These are phyloP conservation scores for Echinarachnius parma DNA, from an alignment of 53 echinoderm and acorn worm species.

Conservation along the genomic window DNA sequence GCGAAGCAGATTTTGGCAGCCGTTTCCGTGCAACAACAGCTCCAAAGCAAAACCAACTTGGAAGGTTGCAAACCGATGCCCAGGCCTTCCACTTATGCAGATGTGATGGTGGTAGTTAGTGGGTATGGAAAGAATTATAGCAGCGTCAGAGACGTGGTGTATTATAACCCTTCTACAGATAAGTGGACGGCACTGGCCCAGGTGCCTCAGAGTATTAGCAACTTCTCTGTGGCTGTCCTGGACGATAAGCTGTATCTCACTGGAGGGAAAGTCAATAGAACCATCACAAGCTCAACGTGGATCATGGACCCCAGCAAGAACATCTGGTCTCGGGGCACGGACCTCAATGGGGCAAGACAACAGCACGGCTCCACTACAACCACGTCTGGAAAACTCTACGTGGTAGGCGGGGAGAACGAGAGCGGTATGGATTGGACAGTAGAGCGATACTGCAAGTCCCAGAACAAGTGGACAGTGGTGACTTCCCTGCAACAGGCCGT, in stretches of 20 bases:
- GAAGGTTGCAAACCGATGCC: conserved; percentile 39
- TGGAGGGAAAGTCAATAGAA: conserved; percentile 64
- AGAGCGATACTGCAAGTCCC: conserved; percentile 48
- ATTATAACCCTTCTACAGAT: conserved; percentile 50
- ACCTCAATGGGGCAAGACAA: conserved; percentile 54
- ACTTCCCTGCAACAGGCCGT: conserved; percentile 65
- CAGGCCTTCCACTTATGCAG: conserved; percentile 63
- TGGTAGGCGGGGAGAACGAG: conserved; percentile 64
- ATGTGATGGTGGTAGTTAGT: conserved; percentile 77
- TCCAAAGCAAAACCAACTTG: conserved; percentile 18
- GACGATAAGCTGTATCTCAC: conserved; percentile 67
- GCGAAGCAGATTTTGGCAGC: conserved; percentile 47
- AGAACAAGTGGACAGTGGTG: conserved; percentile 57
- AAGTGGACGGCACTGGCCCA: conserved; percentile 59
- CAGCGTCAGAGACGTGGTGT: conserved; percentile 57
- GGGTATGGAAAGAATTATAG: conserved; percentile 65
- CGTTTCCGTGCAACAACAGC: conserved; percentile 45
- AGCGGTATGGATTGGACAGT: conserved; percentile 54
- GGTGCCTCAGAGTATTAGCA: conserved; percentile 62
- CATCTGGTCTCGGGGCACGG: conserved; percentile 46
- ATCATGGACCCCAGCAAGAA: conserved; percentile 48
- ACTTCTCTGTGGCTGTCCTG: conserved; percentile 60
- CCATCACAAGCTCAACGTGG: conserved; percentile 52
- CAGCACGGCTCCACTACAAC: conserved; percentile 60
- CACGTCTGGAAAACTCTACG: conserved; percentile 40